Percentiles rank a stretch among this genome's conserved stretches.
Evolutionary conservation across 35 echinoderm and acorn worm genomes (phyloP).

Genomic region (Patiria miniata): DNA sequence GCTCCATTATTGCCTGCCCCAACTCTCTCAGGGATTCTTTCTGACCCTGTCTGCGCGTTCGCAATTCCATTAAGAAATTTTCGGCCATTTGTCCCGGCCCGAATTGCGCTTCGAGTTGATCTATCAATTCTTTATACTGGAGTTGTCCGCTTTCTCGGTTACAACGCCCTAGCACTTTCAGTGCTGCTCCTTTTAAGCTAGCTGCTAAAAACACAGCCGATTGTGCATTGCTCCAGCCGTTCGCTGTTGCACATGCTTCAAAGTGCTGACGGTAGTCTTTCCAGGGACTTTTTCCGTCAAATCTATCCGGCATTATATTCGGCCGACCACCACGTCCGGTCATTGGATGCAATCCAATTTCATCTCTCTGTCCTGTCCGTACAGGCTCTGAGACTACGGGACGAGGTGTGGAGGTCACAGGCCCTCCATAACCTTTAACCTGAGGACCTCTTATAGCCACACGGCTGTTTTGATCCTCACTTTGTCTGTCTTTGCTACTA

Average conservation of each 20-base stretch:
- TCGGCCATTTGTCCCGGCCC: slow-evolving; percentile 45
- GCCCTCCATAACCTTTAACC: no score
- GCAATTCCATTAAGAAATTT: slow-evolving; percentile 50
- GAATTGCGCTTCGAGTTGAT: slow-evolving; percentile 21
- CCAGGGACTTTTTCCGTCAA: slow-evolving; percentile 44
- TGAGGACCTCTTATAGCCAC: not conserved
- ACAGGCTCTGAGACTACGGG: not conserved
- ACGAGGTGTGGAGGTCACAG: not conserved
- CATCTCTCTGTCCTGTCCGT: not conserved
- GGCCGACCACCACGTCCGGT: not conserved
- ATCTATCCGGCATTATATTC: slow-evolving; percentile 34
- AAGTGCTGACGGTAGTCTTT: slow-evolving; percentile 48
- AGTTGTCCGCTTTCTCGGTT: not conserved
- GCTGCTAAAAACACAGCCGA: slow-evolving; percentile 32
- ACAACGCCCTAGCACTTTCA: not conserved
- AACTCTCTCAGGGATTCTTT: slow-evolving; percentile 37
- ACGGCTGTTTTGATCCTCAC: not conserved
- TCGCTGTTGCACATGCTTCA: slow-evolving; percentile 27
- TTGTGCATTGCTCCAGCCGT: slow-evolving; percentile 26
- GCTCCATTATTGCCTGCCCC: slow-evolving; percentile 31
- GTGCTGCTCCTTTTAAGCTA: slow-evolving; percentile 26
- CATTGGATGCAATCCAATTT: no score
- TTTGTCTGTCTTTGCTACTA: not conserved
- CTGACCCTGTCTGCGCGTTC: not conserved
- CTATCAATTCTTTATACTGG: slow-evolving; percentile 27